Evolutionary conservation across 1,140 invertebrate genomes (phyloP), one percentile per base, ranked within the genome.

Genomic region (Schlechtendalia chinensis): DNA sequence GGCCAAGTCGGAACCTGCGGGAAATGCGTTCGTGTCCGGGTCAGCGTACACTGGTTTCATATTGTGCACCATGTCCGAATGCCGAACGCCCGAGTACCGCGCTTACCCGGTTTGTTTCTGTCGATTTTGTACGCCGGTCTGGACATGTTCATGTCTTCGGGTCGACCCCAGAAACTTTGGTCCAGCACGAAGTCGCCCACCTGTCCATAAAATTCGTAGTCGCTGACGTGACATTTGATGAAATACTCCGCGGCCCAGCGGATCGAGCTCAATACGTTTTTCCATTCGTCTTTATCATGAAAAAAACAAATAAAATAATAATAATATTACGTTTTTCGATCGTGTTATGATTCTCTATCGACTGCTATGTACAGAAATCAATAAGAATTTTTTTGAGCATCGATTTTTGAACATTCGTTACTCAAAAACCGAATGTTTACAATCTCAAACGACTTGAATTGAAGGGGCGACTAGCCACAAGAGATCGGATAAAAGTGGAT

Each of bases 201-300:
- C 84, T 91, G 90, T 0, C 88, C 90, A 81, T 90, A 90, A 12
- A 91, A 85, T 39, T 87, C 88, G 82, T 86, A 85, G 16, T 87
- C 85, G 63, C 85, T 85, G 16, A 88, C 86, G 84, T 91, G 87
- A 83, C 88, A 89, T 81, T 91, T 91, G 61, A 91, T 86, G 82
- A 91, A 88, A 82, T 90, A 91, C 84, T 91, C 90, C 0, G 88
- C 88, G 0, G 88, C 87, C 90, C 90, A 91, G 85, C 88, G 87
- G 19, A 91, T 84, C 11, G 88, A 87, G 47, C 87, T 85, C 2
- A 87, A 84, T 27, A 86, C 85, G 82, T 87, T 83, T 27, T 87
- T 84, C 58, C 86, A 85, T 81, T 88, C 85, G 16, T 85, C 86
- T 84, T 65, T 59, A 83, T 1, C 1, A 56, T 56, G 16, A 27